Base-by-base conservation (phyloP, 2,797 vertebrate genomes). In the Otolemur crassicaudatus region DNA sequence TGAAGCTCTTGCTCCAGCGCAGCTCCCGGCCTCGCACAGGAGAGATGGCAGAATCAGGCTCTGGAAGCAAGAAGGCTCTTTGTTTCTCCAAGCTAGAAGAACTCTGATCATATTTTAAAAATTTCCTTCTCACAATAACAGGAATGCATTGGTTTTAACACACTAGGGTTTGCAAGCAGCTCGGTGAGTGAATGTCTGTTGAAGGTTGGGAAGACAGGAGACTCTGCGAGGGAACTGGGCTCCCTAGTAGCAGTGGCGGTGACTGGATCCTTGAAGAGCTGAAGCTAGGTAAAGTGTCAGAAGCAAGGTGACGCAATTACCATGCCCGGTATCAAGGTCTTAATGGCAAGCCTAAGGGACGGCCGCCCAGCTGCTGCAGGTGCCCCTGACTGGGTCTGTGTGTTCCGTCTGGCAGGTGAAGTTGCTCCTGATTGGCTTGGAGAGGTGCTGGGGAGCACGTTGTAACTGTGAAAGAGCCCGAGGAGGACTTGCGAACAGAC, bases 41-140 rank as follows among this genome's bases (percentile, higher is more conserved):
- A 98, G 97, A 97, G 93, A 94, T 82, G 83, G 93, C 83, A 70
- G 86, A 97, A 90, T 95, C 85, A 96, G 97, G 96, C 67, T 63
- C 95, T 85, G 97, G 92, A 95, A 93, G 73, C 95, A 46, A 94
- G 92, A 96, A 73, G 91, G n/a, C 85, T 97, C 83, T 95, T 97
- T 65, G 61, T 94, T 96, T 98, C 85, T 84, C 70, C 88, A 95
- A 80, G 94, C 95, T 89, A 95, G 94, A 97, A 97, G 97, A 97
- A 97, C 94, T 93, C 63, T 79, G 86, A 94, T 79, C 93, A 90
- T 43, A 84, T 95, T 97, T 97, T 97, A 95, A 92, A 94, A 97
- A 97, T 94, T 87, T 87, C 89, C 96, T 89, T 96, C 92, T 97
- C 94, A 97, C 96, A 98, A 94, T 93, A 76, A 91, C 69, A 83